phyloP scores from a whole-genome alignment of 2,113 vertebrate genomes.

The Pelusios castaneus region DNA sequence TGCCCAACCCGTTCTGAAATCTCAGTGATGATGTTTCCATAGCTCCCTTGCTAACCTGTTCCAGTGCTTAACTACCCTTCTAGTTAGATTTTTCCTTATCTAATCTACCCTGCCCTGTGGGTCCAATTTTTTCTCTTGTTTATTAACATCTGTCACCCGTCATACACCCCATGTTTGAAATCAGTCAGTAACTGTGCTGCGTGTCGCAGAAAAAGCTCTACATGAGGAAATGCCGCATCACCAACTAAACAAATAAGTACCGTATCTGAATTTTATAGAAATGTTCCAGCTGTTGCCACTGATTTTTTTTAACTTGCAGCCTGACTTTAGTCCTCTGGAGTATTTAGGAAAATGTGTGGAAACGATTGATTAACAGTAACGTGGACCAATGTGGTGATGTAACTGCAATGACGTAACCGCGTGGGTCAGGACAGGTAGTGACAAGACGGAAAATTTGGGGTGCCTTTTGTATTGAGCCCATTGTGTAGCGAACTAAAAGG shows the following conservation, averaged over 20 bases:
- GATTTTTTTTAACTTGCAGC: background rate
- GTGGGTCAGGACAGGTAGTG: rapidly evolving
- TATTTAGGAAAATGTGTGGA: background rate
- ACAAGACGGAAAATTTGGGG: background rate
- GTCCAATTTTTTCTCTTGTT: no score
- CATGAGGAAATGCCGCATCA: no score
- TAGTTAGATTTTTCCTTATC: background rate
- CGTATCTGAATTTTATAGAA: background rate
- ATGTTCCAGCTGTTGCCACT: background rate
- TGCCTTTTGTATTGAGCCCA: slow-evolving; percentile 46
- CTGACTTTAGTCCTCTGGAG: background rate
- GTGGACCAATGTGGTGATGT: background rate
- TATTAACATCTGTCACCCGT: no score
- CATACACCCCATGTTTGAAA: no score
- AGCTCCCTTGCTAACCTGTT: background rate
- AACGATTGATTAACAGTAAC: background rate
- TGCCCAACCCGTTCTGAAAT: background rate
- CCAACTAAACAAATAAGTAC: no score
- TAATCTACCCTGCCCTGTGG: no score
- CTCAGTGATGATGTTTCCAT: background rate
- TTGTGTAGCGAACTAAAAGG: slow-evolving; percentile 14
- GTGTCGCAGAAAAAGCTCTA: no score
- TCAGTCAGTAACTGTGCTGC: no score
- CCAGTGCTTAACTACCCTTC: background rate
- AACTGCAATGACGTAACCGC: background rate